Evolutionary conservation across 1,140 invertebrate genomes (phyloP).

Genomic region (Conus betulinus): DNA sequence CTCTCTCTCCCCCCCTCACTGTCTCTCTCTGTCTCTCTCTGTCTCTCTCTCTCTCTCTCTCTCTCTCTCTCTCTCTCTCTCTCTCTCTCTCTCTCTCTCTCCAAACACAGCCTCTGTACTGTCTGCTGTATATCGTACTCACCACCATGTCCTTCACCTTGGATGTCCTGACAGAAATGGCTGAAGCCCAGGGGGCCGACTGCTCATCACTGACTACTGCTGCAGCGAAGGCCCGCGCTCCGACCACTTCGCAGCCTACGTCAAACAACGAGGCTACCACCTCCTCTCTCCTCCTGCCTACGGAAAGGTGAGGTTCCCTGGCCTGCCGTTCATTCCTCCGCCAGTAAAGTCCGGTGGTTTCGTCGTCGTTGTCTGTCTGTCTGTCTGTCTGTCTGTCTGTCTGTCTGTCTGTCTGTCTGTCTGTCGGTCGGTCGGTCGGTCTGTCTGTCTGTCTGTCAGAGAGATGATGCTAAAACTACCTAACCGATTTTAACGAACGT

Average conservation of each 20-base stretch:
- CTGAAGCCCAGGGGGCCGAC: constrained; percentile 80
- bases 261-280: constrained; percentile 79
- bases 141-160: neutral
- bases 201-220: constrained; percentile 81
- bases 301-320: constrained; percentile 73
- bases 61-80: too few species aligned
- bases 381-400: constrained; percentile 3
- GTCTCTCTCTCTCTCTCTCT: too few species aligned
- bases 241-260: constrained; percentile 78
- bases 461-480: too few species aligned
- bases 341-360: too few species aligned
- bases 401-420: neutral
- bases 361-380: neutral
- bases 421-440: neutral
- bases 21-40: too few species aligned
- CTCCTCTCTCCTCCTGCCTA: constrained; percentile 78
- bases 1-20: too few species aligned
- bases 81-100: neutral
- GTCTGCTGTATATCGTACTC: too few species aligned
- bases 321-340: too few species aligned
- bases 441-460: neutral
- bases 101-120: neutral
- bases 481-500: too few species aligned
- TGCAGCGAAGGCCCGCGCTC: constrained; percentile 78
- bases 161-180: constrained; percentile 70